Base-by-base conservation (phyloP, 2,797 vertebrate genomes). In the Dallia pectoralis region DNA sequence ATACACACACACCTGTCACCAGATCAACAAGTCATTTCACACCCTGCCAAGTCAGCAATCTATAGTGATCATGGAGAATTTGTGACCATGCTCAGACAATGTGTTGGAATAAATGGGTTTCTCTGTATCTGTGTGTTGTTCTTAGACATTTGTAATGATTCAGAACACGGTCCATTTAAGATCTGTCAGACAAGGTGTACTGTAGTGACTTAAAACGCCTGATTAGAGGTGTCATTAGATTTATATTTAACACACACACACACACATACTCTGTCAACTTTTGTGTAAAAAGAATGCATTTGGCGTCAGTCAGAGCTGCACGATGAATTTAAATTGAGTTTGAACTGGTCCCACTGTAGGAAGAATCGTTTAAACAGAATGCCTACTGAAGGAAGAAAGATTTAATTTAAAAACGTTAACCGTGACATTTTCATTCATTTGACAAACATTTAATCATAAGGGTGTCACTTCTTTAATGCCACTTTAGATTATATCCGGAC, bases 1-100 rank as follows among this genome's bases (percentile, higher is more conserved):
- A 63, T 27, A 32, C 29, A 62, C 61, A 62, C 61, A 63, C 61
- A 32, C 59, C 59, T 61, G 22, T 63, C 14, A 30, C 61, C 29
- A 29, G 29, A 29, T 30, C 16, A 15, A 16, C 61, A 87, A 85
- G 88, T 82, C 74, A 80, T 40, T 47, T 15, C 36, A 47, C 65
- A 14, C 74, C 83, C 84, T 80, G 70, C 77, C 67, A 73, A 47
- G 85, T 86, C 81, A 82, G 71, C 74, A 80, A 81, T 86, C 75
- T 76, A 75, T 87, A 84, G 85, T 86, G 87, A 85, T 86, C 76
- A 32, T 64, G 36, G 32, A 25, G 22, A 25, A 25, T 14, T 65
- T 27, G 30, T 47, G 11, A 59, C 27, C 30, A 53, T 19, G 48
- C 47, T 44, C 32, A 36, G 69, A 25, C 30, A 25, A 12, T 27